Conservation (phyloP, 2,113 vertebrate species). For the Anser brachyrhynchus region DNA sequence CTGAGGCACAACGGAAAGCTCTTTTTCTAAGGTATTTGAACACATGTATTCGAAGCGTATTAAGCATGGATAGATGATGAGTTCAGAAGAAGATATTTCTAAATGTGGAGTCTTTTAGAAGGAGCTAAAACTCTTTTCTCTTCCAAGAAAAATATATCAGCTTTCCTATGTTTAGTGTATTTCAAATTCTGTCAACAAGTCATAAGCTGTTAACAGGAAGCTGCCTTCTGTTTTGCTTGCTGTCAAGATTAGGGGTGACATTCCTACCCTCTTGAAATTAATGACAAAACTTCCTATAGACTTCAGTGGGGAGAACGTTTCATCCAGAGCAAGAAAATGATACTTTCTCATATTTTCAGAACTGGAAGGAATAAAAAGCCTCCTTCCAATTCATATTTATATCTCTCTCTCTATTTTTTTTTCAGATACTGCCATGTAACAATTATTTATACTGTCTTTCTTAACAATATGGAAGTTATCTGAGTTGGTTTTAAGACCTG, state of each 20-base stretch:
- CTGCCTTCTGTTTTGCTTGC: background rate
- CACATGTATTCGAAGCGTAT: background rate
- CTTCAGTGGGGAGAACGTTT: background rate
- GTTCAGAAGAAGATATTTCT: slow-evolving; percentile 18
- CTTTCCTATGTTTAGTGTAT: background rate
- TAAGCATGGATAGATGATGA: background rate
- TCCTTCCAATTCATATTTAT: background rate
- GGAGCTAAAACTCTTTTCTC: background rate
- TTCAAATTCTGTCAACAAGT: slow-evolving; percentile 41
- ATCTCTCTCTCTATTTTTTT: background rate
- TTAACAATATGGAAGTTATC: background rate
- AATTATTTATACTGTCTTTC: background rate
- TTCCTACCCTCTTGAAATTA: background rate
- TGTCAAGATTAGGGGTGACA: slow-evolving; percentile 24
- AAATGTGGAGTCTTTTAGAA: background rate
- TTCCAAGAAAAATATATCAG: slow-evolving; percentile 36
- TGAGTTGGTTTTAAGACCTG: background rate
- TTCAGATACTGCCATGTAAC: background rate
- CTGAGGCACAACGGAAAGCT: background rate
- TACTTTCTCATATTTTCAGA: background rate
- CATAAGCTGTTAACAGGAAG: slow-evolving; percentile 38
- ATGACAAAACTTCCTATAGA: slow-evolving; percentile 1
- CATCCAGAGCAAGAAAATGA: background rate
- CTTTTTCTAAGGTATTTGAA: background rate
- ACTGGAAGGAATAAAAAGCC: background rate